phyloP scores from a whole-genome alignment of 2,797 vertebrate genomes.

The Sternarchorhynchus goeldii region DNA sequence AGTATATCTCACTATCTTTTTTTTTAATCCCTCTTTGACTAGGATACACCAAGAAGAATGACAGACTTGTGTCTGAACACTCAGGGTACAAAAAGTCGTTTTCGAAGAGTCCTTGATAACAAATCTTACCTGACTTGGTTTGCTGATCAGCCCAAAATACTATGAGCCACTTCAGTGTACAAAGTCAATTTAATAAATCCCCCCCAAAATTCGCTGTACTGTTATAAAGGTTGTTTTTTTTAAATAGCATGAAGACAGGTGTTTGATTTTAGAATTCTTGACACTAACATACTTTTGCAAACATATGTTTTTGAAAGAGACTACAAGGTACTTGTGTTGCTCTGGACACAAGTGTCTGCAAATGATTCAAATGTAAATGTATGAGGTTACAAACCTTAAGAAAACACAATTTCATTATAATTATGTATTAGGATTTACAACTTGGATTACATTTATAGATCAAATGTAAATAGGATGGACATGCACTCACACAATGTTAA shows the following conservation, averaged over 20 bases:
- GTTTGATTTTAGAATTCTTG: no score
- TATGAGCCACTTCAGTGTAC: neutral
- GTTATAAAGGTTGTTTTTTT: no score
- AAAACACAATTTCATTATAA: no score
- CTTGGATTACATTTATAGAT: no score
- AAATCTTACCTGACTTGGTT: constrained; percentile 32
- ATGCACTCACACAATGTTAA: neutral
- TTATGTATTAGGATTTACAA: no score
- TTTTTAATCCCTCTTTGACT: constrained; percentile 70
- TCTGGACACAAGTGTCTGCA: neutral
- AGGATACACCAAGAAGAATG: constrained; percentile 52
- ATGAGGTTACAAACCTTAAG: no score
- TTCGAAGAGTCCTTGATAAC: constrained; percentile 11
- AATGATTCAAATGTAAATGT: no score
- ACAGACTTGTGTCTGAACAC: constrained; percentile 41
- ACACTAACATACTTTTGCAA: no score
- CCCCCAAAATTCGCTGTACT: no score
- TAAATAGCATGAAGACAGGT: no score
- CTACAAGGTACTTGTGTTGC: neutral
- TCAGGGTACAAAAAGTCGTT: constrained; percentile 36
- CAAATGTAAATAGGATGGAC: no score
- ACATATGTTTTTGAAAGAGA: no score
- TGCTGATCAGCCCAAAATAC: neutral
- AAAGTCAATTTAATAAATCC: neutral
- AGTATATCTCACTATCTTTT: constrained; percentile 18